phyloP scores from a whole-genome alignment of 2,113 vertebrate genomes.

The Steatornis caripensis region DNA sequence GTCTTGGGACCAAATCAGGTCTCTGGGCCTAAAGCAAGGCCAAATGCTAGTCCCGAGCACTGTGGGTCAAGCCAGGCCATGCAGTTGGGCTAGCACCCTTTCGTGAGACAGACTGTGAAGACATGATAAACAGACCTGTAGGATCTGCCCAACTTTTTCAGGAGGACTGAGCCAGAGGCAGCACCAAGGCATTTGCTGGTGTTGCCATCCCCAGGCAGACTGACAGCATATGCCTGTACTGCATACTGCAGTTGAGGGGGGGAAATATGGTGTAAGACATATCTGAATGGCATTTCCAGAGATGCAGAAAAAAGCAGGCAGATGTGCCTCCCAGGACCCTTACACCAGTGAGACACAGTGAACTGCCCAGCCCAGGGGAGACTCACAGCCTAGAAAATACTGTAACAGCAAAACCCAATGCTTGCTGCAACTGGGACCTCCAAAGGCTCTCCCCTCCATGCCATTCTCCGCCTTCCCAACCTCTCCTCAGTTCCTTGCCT shows the following conservation, averaged over 20 bases:
- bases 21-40: background rate
- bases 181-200: background rate
- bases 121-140: background rate
- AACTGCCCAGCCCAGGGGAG: background rate
- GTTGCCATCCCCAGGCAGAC: background rate
- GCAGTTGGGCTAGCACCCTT: background rate
- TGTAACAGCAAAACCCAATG: background rate
- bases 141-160: background rate
- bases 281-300: background rate
- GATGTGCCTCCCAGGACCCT: background rate
- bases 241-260: background rate
- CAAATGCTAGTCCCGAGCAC: background rate
- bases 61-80: accelerated
- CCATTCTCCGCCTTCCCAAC: background rate
- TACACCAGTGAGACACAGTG: background rate
- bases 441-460: background rate
- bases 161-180: background rate
- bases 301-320: background rate
- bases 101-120: background rate
- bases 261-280: background rate
- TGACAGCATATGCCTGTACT: no score
- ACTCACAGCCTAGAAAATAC: background rate
- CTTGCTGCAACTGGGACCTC: background rate
- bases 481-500: background rate
- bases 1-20: background rate